Evolutionary conservation across 2,888 invertebrate species (phyloP), one percentile per base, ranked within the genome.

Genomic region (Lissocephala sabroskyi): DNA sequence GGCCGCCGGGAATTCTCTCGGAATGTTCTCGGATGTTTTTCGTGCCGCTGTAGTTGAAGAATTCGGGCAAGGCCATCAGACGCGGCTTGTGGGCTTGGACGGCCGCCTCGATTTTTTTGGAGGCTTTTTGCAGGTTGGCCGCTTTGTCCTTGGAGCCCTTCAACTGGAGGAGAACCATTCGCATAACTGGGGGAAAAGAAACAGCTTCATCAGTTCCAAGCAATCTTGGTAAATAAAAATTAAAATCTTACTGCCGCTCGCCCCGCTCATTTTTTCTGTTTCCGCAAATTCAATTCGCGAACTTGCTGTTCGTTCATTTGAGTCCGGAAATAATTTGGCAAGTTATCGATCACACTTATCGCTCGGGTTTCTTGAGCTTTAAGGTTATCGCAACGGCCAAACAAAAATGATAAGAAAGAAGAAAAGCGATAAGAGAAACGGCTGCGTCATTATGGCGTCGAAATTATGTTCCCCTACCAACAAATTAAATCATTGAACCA

Each of bases 21-120:
- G 97, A 93, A 84, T 95, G 95, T 71, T 94, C 89, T 0, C 89
- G 86, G 81, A 97, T 97, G 82, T 90, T 93, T 62, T 90, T 89
- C 85, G 92, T 91, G 47, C 97, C 97, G 0, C 97, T 97, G 11
- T 94, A 93, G 82, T 97, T 98, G 79, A 97, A 98, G 81, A 96
- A 97, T 85, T 98, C 98, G 0, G 94, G 93, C 3, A 94, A 82
- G 0, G 89, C 87, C 18, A 93, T 85, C 18, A 94, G 65, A 36
- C 90, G 86, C 0, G 92, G 91, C 9, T 87, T 86, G 42, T 87
- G 85, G 41, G 87, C 83, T 56, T 90, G 90, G 1, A 80, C 82
- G 0, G 62, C 78, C 54, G 89, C 86, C 50, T 88, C 86, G 48
- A 97, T 92, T 59, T 91, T 88, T 35, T 86, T 86, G 0, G 90